These are phyloP conservation scores for Steinernema hermaphroditum DNA, from an alignment of 2,888 invertebrate species.

Conservation along the genomic window DNA sequence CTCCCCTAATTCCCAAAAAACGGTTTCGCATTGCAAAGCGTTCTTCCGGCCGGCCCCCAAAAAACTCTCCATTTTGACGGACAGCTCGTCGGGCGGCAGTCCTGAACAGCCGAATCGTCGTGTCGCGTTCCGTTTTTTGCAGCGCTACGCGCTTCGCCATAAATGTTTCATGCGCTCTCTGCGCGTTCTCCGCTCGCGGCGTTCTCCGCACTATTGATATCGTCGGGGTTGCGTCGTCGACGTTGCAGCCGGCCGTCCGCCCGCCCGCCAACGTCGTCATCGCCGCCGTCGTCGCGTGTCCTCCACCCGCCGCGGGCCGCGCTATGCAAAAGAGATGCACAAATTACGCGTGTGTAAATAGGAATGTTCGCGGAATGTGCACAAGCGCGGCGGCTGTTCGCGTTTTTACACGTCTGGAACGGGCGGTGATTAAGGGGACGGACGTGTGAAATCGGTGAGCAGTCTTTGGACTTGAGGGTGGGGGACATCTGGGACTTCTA, in stretches of 20 bases:
- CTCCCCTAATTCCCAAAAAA: neutral
- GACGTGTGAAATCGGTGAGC: neutral
- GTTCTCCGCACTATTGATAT: neutral
- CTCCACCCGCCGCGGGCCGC: conserved; percentile 1
- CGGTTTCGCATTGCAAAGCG: neutral
- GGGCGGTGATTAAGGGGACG: conserved; percentile 11
- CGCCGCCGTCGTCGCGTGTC: too few species aligned
- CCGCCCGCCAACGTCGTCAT: too few species aligned
- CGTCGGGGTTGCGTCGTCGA: neutral
- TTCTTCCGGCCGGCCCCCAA: neutral
- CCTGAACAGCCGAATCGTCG: neutral
- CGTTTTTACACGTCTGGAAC: conserved; percentile 14
- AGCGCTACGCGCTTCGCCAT: neutral
- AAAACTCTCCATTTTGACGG: neutral
- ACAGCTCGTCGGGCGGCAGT: neutral
- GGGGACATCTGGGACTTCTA: neutral
- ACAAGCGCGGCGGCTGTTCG: neutral
- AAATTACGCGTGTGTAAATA: conserved; percentile 30
- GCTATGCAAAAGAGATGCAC: conserved; percentile 26
- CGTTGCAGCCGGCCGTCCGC: conserved; percentile 6
- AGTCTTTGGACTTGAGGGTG: neutral
- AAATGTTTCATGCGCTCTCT: conserved; percentile 29
- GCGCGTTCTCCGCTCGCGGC: conserved; percentile 21
- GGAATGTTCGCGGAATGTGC: conserved; percentile 10
- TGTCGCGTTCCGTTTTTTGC: neutral